Percentiles rank a stretch among this genome's conserved stretches.
Evolutionary conservation across 2,888 invertebrate genomes (phyloP).

Genomic region (Diaprepes abbreviatus): DNA sequence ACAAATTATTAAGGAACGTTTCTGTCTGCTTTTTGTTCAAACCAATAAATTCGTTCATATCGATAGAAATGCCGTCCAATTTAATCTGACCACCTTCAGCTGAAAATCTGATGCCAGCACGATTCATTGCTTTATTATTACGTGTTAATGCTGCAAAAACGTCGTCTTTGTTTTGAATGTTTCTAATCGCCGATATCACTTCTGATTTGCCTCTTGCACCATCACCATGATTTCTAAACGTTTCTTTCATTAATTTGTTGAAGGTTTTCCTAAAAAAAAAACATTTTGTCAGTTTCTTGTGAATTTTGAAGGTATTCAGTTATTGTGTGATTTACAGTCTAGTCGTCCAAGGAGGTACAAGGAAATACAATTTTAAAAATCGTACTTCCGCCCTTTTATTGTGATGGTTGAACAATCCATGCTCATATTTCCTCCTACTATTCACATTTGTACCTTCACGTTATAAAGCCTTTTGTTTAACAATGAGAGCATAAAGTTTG

Average conservation of each 20-base stretch:
- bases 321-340: no score
- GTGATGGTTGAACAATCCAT: no score
- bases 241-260: slow-evolving; percentile 72
- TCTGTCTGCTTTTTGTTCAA: slow-evolving; percentile 55
- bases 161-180: slow-evolving; percentile 71
- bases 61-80: slow-evolving; percentile 59
- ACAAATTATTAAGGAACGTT: slow-evolving; percentile 52
- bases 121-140: slow-evolving; percentile 71
- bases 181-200: slow-evolving; percentile 71
- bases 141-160: slow-evolving; percentile 71
- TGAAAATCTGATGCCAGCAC: slow-evolving; percentile 65
- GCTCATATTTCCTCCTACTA: no score
- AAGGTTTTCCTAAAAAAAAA: slow-evolving; percentile 73
- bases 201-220: slow-evolving; percentile 69
- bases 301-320: no score
- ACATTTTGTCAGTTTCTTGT: no score
- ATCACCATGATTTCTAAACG: slow-evolving; percentile 67
- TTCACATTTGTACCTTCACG: no score
- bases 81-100: slow-evolving; percentile 57
- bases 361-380: no score
- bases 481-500: no score
- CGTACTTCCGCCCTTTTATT: no score
- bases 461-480: no score
- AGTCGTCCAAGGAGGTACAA: no score
- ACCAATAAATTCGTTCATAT: slow-evolving; percentile 57